Conservation (phyloP, 2,888 invertebrate species). For the Macrosiphum euphorbiae region DNA sequence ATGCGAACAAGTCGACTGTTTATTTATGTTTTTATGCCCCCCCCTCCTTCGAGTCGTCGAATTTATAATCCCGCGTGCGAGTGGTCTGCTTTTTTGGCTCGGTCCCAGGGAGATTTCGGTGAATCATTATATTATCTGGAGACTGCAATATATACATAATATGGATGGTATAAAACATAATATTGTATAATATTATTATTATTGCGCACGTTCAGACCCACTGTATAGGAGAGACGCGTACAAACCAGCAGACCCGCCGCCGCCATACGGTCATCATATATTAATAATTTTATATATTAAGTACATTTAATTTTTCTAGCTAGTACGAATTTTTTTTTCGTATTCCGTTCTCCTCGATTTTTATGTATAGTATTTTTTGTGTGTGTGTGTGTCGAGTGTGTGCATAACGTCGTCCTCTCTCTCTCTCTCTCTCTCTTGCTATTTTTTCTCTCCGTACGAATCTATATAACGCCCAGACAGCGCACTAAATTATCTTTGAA, state of each 20-base stretch:
- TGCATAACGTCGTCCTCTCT: background rate
- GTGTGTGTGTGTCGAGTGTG: background rate
- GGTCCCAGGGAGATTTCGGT: conserved; percentile 39
- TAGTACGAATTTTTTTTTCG: background rate
- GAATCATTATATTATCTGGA: conserved; percentile 49
- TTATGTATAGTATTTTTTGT: background rate
- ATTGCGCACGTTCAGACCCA: background rate
- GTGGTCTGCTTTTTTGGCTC: conserved; percentile 30
- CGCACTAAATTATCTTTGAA: conserved; percentile 21
- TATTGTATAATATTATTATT: background rate
- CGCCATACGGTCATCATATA: conserved; percentile 23
- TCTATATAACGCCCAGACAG: background rate
- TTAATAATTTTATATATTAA: conserved; percentile 25
- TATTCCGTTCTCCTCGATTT: background rate
- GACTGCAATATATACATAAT: background rate
- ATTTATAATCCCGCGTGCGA: background rate
- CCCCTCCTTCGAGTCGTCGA: background rate
- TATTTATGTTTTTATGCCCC: background rate
- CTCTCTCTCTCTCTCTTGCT: background rate
- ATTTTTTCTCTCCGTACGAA: background rate
- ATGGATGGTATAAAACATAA: background rate
- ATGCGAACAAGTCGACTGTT: background rate
- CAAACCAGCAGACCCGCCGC: conserved; percentile 16
- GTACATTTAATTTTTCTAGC: background rate
- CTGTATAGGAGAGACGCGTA: background rate